Conservation (phyloP, 2,113 vertebrate species). For the Pedionomus torquatus region DNA sequence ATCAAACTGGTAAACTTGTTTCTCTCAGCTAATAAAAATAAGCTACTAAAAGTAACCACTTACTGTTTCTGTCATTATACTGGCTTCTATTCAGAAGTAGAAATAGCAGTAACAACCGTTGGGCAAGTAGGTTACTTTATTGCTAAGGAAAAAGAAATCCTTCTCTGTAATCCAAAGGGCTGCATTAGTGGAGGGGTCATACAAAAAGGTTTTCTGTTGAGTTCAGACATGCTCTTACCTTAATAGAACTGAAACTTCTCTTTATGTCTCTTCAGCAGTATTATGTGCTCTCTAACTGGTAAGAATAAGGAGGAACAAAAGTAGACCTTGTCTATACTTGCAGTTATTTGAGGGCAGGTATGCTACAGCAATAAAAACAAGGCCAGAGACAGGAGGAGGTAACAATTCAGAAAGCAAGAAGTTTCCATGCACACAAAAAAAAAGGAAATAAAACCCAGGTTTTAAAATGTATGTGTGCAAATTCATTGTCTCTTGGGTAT, state of each 20-base stretch:
- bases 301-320: not conserved
- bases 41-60: not conserved
- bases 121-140: not conserved
- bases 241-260: not conserved
- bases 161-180: not conserved
- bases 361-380: not conserved
- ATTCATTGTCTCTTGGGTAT: constrained; percentile 1
- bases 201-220: not conserved
- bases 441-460: not conserved
- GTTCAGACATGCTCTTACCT: not conserved
- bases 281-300: not conserved
- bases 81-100: not conserved
- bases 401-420: not conserved
- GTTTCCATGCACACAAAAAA: not conserved
- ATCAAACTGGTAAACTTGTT: not conserved
- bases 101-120: not conserved
- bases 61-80: not conserved
- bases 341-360: not conserved
- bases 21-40: not conserved
- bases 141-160: not conserved
- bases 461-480: constrained; percentile 17
- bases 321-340: not conserved
- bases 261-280: not conserved
- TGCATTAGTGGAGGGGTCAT: not conserved
- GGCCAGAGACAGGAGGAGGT: not conserved